A percentile compares a stretch with the other conserved stretches of the same genome.
Evolutionary conservation across 1,140 invertebrate species (phyloP).

Genomic region (Episyrphus balteatus): DNA sequence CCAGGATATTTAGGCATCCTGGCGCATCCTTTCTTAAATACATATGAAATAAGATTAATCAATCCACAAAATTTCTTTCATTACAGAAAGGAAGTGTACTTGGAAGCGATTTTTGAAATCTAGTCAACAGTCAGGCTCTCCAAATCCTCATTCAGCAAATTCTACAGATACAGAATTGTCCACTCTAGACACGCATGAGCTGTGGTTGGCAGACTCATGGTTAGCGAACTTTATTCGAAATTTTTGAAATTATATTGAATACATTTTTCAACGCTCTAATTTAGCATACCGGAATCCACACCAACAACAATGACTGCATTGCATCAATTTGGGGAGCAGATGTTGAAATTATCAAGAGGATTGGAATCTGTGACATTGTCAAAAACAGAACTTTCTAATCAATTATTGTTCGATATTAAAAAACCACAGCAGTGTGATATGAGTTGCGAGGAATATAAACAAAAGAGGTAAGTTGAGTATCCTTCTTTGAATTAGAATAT

Average conservation of each 20-base stretch:
- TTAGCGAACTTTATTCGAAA: conserved; percentile 12
- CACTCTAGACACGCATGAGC: conserved; percentile 64
- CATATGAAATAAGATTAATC: too few relatives aligned
- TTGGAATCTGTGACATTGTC: conserved; percentile 49
- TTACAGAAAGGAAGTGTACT: conserved; percentile 48
- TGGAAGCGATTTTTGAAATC: conserved; percentile 48
- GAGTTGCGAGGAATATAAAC: too few relatives aligned
- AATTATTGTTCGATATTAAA: too few relatives aligned
- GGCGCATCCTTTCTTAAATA: too few relatives aligned
- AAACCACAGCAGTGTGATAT: too few relatives aligned
- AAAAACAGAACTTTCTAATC: conserved; percentile 35
- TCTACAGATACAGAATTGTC: conserved; percentile 72
- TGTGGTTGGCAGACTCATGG: conserved; percentile 66
- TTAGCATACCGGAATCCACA: conserved; percentile 48
- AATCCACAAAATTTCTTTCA: too few relatives aligned
- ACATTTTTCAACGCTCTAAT: neutral
- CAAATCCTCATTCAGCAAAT: conserved; percentile 59
- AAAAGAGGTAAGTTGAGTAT: too few relatives aligned
- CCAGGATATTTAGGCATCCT: too few relatives aligned
- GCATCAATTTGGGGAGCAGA: conserved; percentile 71
- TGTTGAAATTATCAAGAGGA: conserved; percentile 65
- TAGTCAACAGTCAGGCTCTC: conserved; percentile 42
- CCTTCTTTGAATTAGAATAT: too few relatives aligned
- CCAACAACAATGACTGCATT: conserved; percentile 69
- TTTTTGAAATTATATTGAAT: neutral